A percentile compares a stretch with the other conserved stretches of the same genome.
Conservation (phyloP, 2,113 vertebrate genomes). For the Gorsachius goisagi region DNA sequence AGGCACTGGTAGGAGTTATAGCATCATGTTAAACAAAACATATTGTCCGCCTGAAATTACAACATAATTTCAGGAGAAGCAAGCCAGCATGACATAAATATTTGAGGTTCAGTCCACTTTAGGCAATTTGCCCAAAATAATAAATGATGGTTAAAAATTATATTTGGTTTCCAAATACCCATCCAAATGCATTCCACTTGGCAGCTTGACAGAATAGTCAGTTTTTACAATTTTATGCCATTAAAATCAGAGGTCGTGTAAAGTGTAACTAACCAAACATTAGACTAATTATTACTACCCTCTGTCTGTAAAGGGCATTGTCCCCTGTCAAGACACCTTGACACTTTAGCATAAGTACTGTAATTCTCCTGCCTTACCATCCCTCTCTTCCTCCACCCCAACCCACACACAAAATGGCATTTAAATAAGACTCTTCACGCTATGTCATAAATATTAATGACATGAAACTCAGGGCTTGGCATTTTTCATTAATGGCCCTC, state of each 20-base stretch:
- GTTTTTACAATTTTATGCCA: neutral
- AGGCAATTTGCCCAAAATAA: constrained; percentile 5
- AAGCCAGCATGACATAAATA: neutral
- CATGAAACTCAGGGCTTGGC: neutral
- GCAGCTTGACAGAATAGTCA: neutral
- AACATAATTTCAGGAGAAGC: neutral
- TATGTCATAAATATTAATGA: constrained; percentile 50
- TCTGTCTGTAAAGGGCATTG: neutral
- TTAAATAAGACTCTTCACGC: constrained; percentile 23
- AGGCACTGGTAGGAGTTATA: neutral
- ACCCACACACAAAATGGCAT: neutral
- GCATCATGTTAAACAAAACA: neutral
- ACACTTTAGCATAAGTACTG: neutral
- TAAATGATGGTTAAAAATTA: neutral
- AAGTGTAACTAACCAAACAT: constrained; percentile 21
- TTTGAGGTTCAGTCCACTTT: neutral
- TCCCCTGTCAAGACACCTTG: neutral
- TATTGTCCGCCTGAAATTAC: neutral
- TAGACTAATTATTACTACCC: constrained; percentile 12
- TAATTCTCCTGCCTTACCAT: neutral
- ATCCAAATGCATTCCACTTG: constrained; percentile 19
- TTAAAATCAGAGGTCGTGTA: constrained; percentile 3
- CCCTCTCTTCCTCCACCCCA: neutral
- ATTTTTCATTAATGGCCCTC: constrained; percentile 48
- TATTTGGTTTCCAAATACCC: neutral